Conservation (phyloP, 2,113 vertebrate species). For the Macaca nemestrina region DNA sequence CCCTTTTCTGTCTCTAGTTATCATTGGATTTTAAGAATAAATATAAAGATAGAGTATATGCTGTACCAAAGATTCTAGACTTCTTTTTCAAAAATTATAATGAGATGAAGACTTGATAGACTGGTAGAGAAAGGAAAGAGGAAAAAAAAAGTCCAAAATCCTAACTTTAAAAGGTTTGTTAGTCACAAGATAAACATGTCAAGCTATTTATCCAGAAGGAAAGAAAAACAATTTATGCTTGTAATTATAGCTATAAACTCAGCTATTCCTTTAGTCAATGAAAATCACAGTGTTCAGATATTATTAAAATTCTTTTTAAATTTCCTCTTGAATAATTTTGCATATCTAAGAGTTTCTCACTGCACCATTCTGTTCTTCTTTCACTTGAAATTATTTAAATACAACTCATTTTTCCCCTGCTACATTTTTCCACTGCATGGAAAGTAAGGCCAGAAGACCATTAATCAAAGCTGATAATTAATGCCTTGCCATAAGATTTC, state of each 20-base stretch:
- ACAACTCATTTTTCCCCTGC: background rate
- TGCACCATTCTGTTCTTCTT: background rate
- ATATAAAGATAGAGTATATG: background rate
- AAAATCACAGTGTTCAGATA: background rate
- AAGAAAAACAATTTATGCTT: conserved; percentile 21
- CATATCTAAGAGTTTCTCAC: conserved; percentile 20
- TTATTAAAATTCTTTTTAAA: conserved; percentile 48
- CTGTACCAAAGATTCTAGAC: background rate
- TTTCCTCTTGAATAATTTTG: background rate
- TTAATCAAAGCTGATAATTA: conserved; percentile 23
- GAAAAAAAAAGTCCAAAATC: conserved; percentile 11
- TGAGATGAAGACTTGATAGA: background rate
- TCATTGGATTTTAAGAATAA: background rate
- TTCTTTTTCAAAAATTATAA: conserved; percentile 4
- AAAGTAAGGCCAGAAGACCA: background rate
- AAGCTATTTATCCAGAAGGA: background rate
- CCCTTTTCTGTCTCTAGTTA: background rate
- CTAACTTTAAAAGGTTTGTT: conserved; percentile 18
- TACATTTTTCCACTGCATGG: no score
- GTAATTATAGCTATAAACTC: background rate
- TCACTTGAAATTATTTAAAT: conserved; percentile 43
- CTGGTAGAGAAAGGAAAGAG: background rate
- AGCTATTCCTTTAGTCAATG: conserved; percentile 42
- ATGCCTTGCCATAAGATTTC: conserved; percentile 33
- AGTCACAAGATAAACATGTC: background rate